A percentile compares a stretch with the other conserved stretches of the same genome.
Evolutionary conservation across 2,113 vertebrate species (phyloP).

Genomic region (Campylomormyrus numenius): DNA sequence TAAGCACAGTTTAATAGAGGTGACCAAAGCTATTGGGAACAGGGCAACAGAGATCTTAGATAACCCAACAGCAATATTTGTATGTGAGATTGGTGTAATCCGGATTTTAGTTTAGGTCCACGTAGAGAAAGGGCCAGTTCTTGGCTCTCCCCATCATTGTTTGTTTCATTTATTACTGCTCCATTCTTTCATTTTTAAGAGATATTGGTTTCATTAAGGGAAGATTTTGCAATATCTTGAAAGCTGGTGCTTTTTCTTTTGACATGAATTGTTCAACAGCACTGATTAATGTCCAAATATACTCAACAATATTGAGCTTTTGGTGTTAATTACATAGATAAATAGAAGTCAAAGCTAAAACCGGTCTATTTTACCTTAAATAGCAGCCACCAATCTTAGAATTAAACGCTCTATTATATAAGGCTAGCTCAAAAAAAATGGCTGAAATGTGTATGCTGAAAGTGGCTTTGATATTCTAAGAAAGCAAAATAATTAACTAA

Average conservation of each 20-base stretch:
- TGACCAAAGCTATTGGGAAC: neutral
- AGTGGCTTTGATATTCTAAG: neutral
- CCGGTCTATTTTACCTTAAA: slow-evolving; percentile 4
- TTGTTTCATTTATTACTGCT: neutral
- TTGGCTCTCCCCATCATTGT: neutral
- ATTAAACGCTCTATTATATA: neutral
- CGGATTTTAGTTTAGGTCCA: neutral
- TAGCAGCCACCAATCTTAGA: neutral
- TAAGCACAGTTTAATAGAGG: neutral
- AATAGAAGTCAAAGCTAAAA: neutral
- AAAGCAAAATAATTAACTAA: neutral
- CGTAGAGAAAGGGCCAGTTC: neutral
- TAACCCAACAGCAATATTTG: slow-evolving; percentile 13
- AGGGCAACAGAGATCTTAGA: slow-evolving; percentile 3
- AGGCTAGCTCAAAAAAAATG: neutral
- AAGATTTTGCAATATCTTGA: neutral
- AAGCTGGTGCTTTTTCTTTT: neutral
- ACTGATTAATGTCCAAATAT: neutral
- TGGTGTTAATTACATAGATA: neutral
- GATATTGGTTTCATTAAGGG: neutral
- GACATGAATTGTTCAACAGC: neutral
- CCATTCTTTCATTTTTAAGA: neutral
- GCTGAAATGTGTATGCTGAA: neutral
- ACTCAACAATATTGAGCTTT: neutral
- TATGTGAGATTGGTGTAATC: slow-evolving; percentile 4